A percentile compares a stretch with the other conserved stretches of the same genome.
These are phyloP conservation scores for Perizoma flavofasciatum DNA, from an alignment of 2,888 invertebrate species.

Conservation along the genomic window DNA sequence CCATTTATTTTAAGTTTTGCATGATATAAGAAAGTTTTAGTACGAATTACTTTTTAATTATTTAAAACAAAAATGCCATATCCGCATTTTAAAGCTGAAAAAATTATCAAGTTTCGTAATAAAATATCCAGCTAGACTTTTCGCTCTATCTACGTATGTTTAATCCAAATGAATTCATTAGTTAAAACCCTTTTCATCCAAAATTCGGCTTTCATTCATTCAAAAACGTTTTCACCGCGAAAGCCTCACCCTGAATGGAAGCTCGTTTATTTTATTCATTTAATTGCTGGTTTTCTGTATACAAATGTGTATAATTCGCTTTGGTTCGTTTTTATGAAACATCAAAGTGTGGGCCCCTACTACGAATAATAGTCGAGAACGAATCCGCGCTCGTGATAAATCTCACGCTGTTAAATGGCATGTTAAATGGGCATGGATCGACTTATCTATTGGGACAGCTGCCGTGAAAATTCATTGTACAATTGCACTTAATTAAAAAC, in stretches of 20 bases:
- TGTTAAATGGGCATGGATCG: no score
- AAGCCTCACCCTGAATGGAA: constrained; percentile 2
- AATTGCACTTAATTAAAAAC: no score
- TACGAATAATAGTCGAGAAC: not conserved
- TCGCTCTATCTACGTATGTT: not conserved
- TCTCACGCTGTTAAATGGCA: no score
- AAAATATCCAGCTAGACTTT: constrained; percentile 10
- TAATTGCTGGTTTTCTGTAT: constrained; percentile 55
- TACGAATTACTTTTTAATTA: no score
- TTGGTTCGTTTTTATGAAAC: constrained; percentile 57
- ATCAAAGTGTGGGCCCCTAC: constrained; percentile 56
- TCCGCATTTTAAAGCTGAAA: no score
- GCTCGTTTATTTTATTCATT: constrained; percentile 36
- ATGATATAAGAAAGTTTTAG: no score
- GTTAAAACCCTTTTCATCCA: constrained; percentile 17
- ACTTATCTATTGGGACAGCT: no score
- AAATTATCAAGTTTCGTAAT: no score
- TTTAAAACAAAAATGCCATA: no score
- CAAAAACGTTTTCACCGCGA: constrained; percentile 1
- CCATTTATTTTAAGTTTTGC: no score
- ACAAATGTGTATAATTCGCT: constrained; percentile 67
- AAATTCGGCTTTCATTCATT: constrained; percentile 11
- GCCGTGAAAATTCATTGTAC: no score
- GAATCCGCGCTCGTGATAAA: not conserved
- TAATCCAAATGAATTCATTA: constrained; percentile 20